These are phyloP conservation scores for Poecilus cupreus DNA, from an alignment of 2,888 invertebrate species.

Conservation along the genomic window DNA sequence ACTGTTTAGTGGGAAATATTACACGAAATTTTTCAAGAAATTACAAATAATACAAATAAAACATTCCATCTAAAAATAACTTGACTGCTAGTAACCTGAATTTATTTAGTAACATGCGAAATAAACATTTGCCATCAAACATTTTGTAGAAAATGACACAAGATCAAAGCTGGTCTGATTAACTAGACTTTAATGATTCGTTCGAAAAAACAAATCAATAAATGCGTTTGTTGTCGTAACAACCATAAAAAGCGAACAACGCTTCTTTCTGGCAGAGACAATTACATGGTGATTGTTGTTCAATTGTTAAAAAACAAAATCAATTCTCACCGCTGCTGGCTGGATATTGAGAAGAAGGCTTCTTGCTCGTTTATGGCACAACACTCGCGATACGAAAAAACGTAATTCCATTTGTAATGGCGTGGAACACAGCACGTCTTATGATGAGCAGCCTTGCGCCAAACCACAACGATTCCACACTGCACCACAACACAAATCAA, in stretches of 20 bases:
- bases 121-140: constrained; percentile 24
- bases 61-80: constrained; percentile 17
- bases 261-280: neutral
- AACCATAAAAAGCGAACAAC: neutral
- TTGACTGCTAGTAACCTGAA: neutral
- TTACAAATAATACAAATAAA: constrained; percentile 39
- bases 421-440: neutral
- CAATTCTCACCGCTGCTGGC: neutral
- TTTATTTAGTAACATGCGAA: constrained; percentile 24
- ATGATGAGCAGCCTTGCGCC: neutral
- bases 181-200: constrained; percentile 9
- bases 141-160: neutral
- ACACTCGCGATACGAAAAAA: neutral
- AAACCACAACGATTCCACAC: neutral
- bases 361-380: neutral
- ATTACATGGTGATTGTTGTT: neutral
- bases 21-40: constrained; percentile 39
- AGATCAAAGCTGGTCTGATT: neutral
- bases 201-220: neutral
- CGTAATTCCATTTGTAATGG: constrained; percentile 30
- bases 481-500: neutral
- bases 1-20: constrained; percentile 9
- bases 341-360: neutral
- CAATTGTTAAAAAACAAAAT: neutral
- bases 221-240: neutral